These are phyloP conservation scores for Cosmopolites sordidus DNA, from an alignment of 2,888 invertebrate species.

Conservation along the genomic window DNA sequence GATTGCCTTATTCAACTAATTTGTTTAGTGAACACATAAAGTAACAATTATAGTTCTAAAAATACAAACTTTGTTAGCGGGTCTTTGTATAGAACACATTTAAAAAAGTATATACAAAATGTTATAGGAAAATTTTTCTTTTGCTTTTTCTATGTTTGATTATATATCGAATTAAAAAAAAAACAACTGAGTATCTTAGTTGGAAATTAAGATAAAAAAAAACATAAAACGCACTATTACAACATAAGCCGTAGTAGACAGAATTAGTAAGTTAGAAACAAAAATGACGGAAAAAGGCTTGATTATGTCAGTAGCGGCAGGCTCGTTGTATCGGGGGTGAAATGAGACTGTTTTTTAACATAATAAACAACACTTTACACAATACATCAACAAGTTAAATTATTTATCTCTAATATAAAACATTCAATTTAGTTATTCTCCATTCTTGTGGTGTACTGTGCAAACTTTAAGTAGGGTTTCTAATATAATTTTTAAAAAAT, in stretches of 20 bases:
- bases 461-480: constrained; percentile 3
- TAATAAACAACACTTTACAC: neutral
- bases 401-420: neutral
- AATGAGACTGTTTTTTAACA: neutral
- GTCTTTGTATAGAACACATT: too few relatives aligned
- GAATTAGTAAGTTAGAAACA: neutral
- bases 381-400: constrained; percentile 5
- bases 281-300: constrained; percentile 31
- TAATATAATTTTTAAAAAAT: neutral
- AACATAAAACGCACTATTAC: too few relatives aligned
- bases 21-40: too few relatives aligned
- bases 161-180: too few relatives aligned
- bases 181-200: too few relatives aligned
- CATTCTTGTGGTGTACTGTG: constrained; percentile 16
- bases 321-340: constrained; percentile 39
- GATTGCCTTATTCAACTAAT: too few relatives aligned
- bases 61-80: too few relatives aligned
- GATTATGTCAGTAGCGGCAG: constrained; percentile 46
- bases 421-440: neutral
- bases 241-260: neutral
- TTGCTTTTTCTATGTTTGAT: too few relatives aligned
- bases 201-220: too few relatives aligned
- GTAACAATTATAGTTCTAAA: too few relatives aligned
- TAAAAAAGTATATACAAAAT: too few relatives aligned
- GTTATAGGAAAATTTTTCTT: too few relatives aligned